Evolutionary conservation across 1,140 invertebrate species (phyloP).

Genomic region (Diabrotica undecimpunctata): DNA sequence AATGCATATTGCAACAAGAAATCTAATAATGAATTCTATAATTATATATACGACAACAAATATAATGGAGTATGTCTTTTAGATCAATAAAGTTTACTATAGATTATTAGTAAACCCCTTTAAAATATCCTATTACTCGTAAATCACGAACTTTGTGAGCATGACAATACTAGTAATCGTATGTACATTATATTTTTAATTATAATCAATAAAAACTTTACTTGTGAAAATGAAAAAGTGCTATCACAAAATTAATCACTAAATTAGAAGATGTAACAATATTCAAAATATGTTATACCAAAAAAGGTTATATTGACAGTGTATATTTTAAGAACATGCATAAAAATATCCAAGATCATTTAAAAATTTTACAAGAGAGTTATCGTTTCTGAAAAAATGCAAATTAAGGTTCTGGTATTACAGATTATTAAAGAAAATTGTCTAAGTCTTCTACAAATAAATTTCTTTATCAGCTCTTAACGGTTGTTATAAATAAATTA

Average conservation of each 20-base stretch:
- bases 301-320: too few relatives aligned
- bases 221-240: constrained; percentile 13
- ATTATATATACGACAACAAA: not conserved
- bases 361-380: too few relatives aligned
- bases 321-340: too few relatives aligned
- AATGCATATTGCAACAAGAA: constrained; percentile 3
- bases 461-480: too few relatives aligned
- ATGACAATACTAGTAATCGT: constrained; percentile 20
- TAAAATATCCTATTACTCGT: too few relatives aligned
- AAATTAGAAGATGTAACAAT: constrained; percentile 26
- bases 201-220: constrained; percentile 9
- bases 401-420: too few relatives aligned
- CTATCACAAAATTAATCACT: constrained; percentile 24
- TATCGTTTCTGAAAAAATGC: too few relatives aligned
- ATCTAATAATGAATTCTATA: not conserved
- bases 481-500: too few relatives aligned
- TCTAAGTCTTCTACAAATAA: too few relatives aligned
- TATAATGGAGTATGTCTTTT: not conserved
- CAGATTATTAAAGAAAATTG: too few relatives aligned
- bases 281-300: not conserved
- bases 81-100: not conserved
- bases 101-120: too few relatives aligned
- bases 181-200: not conserved
- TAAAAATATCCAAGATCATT: too few relatives aligned
- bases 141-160: constrained; percentile 34